Evolutionary conservation across 2,888 invertebrate genomes (phyloP), one percentile per base, ranked within the genome.

Genomic region (Mongoloraphidia duomilia): DNA sequence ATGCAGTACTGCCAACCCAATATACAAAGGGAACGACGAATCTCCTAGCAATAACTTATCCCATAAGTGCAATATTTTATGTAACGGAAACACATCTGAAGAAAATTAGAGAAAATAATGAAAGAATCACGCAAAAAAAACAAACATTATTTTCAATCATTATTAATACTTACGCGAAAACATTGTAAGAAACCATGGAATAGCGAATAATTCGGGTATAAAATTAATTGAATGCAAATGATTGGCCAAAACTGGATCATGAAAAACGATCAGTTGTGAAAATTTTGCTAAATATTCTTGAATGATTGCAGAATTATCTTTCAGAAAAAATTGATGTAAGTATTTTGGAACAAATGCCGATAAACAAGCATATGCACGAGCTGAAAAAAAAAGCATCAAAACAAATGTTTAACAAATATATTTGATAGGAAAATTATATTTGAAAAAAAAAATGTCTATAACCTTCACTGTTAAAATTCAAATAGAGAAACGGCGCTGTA

Each of bases 151-250:
- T 41, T 35, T n/a, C 8, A 6, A 47, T 12, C 35, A 46, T 33
- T 8, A 54, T 35, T 9, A 48, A 46, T 59, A 79, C 86, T 82
- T 71, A 95, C 94, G 95, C 50, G 95, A 94, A 71, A 94, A 97
- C 90, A 97, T 94, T 8, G 96, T 97, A 36, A 97, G 74, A 66
- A 96, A 97, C 97, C 97, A 98, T 0, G 97, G 96, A 65, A 98
- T 97, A 14, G 97, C 94, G 69, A 96, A 98, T 12, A 97, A 73
- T 68, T 98, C 96, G 0, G 98, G 96, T 57, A 88, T 91, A 65
- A 98, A 98, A 61, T 84, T 90, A 57, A 97, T 96, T 12, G 84
- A 82, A 59, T 85, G 80, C 44, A 98, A 72, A 68, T 97, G 97
- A 63, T 88, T 88, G 2, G 92, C 89, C 50, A 98, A 68, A 50